Base-by-base conservation (phyloP, 2,888 invertebrate genomes). In the Hypsopygia costalis region DNA sequence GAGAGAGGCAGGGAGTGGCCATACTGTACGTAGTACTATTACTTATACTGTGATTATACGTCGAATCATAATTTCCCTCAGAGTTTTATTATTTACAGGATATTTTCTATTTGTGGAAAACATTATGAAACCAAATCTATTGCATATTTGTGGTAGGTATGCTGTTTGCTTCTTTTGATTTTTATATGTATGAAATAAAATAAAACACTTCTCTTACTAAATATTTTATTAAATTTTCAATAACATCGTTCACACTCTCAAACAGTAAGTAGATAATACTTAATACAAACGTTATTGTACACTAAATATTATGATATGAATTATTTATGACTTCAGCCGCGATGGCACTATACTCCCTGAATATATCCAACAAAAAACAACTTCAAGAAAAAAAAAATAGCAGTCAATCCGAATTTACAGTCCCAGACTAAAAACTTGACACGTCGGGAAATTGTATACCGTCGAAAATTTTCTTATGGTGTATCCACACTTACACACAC, bases 241-340 rank as follows among this genome's bases (percentile, higher is more conserved):
- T 16, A 16, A 2, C 16, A 72, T 64, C 64, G 72, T 69, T 72
- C 66, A 65, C 80, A 67, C 66, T 67, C 68, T 58, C 78, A 69
- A 72, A 74, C 77, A 76, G 70, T 80, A 81, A 75, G 78, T 81
- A 72, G 64, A 65, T 65, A 80, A 81, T 82, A 82, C 82, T 81
- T 78, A 83, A 70, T 63, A 52, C 55, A 52, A 59, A 52, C 46
- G 53, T 52, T 67, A 67, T 58, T 56, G 58, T 64, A 61, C 54
- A 63, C 11, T 43, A 34, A 32, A 11, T 49, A 48, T 43, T 56
- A 58, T 48, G 4, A 50, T 58, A 61, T 44, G 28, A 25, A 21
- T 32, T 51, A 55, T 43, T 61, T 62, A 74, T 77, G 73, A 77
- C 77, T 73, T 63, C 41, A 69, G 67, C 70, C 70, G 52, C 54